Conservation (phyloP, 2,797 vertebrate genomes). For the Lithobates pipiens region DNA sequence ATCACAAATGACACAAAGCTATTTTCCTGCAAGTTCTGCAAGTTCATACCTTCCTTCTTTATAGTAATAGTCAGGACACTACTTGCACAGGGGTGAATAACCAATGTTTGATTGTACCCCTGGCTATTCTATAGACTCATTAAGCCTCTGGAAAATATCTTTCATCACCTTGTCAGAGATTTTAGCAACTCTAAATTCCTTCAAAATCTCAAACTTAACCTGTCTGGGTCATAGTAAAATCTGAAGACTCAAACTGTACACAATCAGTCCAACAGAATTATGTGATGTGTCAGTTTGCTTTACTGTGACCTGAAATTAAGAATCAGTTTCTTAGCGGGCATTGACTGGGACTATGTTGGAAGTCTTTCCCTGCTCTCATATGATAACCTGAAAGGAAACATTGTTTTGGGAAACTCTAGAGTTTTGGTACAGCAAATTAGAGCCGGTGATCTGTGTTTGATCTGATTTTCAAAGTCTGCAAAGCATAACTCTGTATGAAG, state of each 20-base stretch:
- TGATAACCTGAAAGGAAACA: constrained; percentile 40
- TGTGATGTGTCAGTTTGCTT: constrained; percentile 25
- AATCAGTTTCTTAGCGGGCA: not conserved
- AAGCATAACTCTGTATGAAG: constrained; percentile 13
- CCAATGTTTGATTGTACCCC: constrained; percentile 8
- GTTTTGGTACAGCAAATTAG: constrained; percentile 23
- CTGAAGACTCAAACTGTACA: constrained; percentile 33
- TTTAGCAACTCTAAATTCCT: constrained; percentile 71
- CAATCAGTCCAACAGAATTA: constrained; percentile 31
- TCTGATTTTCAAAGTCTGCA: constrained; percentile 8
- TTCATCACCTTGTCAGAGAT: constrained; percentile 72
- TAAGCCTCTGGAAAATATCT: constrained; percentile 58
- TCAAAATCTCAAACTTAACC: constrained; percentile 68
- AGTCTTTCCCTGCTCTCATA: not conserved
- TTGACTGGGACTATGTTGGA: constrained; percentile 1
- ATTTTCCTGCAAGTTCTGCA: not conserved
- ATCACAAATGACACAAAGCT: not conserved
- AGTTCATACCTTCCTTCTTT: not conserved
- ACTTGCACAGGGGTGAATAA: constrained; percentile 18
- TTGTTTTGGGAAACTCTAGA: constrained; percentile 31
- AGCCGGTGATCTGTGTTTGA: constrained; percentile 15
- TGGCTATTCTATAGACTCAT: constrained; percentile 13
- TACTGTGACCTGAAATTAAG: not conserved
- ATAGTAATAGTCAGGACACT: not conserved
- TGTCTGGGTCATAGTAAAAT: constrained; percentile 58